Evolutionary conservation across 2,113 vertebrate species (phyloP).

Genomic region (Hiodon alosoides): DNA sequence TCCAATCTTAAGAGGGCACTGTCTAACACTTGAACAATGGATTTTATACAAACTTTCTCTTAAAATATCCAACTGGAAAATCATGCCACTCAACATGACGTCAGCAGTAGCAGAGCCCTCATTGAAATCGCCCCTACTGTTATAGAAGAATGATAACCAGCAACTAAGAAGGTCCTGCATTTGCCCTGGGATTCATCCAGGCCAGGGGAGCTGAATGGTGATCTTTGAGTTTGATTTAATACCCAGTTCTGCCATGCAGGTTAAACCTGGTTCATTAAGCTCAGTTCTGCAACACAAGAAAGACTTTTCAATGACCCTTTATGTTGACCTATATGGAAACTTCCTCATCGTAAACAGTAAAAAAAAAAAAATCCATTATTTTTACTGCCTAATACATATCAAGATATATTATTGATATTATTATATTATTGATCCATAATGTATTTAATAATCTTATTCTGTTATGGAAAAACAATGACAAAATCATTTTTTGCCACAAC

Average conservation of each 20-base stretch:
- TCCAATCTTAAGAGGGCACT: too few relatives aligned
- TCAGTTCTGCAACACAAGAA: background rate
- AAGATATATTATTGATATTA: slow-evolving; percentile 18
- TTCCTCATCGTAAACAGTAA: background rate
- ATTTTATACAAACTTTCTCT: too few relatives aligned
- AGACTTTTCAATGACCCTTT: background rate
- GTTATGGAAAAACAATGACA: background rate
- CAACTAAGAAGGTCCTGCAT: too few relatives aligned
- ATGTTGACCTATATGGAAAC: background rate
- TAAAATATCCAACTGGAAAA: too few relatives aligned
- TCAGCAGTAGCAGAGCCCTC: background rate
- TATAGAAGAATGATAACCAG: too few relatives aligned
- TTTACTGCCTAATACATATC: slow-evolving; percentile 49
- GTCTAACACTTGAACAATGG: too few relatives aligned
- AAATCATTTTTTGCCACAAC: background rate
- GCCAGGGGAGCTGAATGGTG: background rate
- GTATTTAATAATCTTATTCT: background rate
- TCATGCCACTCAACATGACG: background rate
- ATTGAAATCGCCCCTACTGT: too few relatives aligned
- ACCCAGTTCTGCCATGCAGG: too few relatives aligned
- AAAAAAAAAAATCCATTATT: slow-evolving; percentile 20
- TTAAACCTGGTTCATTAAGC: background rate
- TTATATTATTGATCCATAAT: background rate
- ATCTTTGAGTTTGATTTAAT: too few relatives aligned
- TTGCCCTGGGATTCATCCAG: too few relatives aligned